phyloP scores from a whole-genome alignment of 2,797 vertebrate genomes.

The Pterois miles region DNA sequence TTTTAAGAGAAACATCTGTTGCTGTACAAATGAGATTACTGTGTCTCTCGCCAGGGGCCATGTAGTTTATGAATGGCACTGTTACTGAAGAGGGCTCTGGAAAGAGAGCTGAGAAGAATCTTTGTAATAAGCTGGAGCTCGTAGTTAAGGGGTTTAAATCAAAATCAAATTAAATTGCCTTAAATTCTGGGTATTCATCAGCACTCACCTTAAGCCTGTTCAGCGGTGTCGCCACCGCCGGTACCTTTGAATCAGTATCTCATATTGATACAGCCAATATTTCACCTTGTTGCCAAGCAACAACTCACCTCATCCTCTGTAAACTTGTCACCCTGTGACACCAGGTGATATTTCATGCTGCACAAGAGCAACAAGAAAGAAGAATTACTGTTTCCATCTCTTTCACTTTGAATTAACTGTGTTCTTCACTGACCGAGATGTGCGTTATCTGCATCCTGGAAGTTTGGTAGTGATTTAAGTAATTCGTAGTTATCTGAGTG shows the following conservation, averaged over 20 bases:
- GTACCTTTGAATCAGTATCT: constrained; percentile 51
- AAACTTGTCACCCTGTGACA: constrained; percentile 90
- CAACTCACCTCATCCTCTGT: constrained; percentile 88
- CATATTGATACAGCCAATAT: constrained; percentile 58
- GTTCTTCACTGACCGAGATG: constrained; percentile 21
- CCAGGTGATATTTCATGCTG: constrained; percentile 89
- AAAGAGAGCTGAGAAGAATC: constrained; percentile 63
- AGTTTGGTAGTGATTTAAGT: constrained; percentile 26
- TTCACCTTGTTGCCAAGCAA: constrained; percentile 77
- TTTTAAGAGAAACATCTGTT: constrained; percentile 83
- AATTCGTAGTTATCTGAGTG: constrained; percentile 35
- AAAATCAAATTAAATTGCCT: constrained; percentile 64
- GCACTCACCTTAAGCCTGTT: constrained; percentile 51
- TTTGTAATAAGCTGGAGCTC: constrained; percentile 65
- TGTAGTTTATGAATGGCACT: constrained; percentile 73
- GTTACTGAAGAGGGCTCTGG: constrained; percentile 51
- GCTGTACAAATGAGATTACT: constrained; percentile 80
- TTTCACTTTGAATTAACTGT: constrained; percentile 46
- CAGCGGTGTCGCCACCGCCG: neutral
- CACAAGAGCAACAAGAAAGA: constrained; percentile 30
- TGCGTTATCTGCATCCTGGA: constrained; percentile 21
- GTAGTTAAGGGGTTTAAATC: constrained; percentile 66
- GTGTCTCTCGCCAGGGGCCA: constrained; percentile 70
- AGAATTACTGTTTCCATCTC: constrained; percentile 36
- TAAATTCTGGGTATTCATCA: constrained; percentile 59